phyloP scores from a whole-genome alignment of 2,113 vertebrate genomes.

The Gallinago undulata region DNA sequence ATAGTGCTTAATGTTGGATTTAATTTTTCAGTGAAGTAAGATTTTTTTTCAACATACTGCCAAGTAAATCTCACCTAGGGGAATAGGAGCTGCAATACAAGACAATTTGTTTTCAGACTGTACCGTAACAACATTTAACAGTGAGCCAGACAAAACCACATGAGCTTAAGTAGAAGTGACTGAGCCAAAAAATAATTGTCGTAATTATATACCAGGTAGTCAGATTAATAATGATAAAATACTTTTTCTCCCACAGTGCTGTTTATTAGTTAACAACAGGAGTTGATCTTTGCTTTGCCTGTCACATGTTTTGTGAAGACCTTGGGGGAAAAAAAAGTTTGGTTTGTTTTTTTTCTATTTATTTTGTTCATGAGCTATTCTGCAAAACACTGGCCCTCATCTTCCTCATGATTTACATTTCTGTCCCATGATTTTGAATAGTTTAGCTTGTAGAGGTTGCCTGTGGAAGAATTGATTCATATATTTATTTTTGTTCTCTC shows the following conservation, averaged over 20 bases:
- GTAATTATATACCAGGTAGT: background rate
- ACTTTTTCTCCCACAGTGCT: background rate
- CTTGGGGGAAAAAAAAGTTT: background rate
- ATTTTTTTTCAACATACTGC: background rate
- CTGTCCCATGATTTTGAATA: background rate
- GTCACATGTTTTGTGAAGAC: background rate
- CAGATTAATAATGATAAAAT: background rate
- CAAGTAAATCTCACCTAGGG: background rate
- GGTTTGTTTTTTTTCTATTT: background rate
- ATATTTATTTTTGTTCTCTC: background rate
- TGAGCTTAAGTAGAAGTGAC: background rate
- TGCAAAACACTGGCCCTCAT: background rate
- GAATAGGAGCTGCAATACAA: background rate
- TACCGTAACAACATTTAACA: background rate
- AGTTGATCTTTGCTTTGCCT: background rate
- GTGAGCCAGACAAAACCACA: background rate
- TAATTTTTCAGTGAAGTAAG: background rate
- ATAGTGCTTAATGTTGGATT: background rate
- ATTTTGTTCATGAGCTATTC: background rate
- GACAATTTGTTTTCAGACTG: background rate
- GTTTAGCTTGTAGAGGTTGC: background rate
- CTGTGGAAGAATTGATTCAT: background rate
- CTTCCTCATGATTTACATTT: background rate
- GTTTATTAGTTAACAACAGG: background rate
- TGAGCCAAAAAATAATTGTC: background rate